Conservation (phyloP, 53 echinoderm and acorn worm genomes). For the Crossaster papposus region DNA sequence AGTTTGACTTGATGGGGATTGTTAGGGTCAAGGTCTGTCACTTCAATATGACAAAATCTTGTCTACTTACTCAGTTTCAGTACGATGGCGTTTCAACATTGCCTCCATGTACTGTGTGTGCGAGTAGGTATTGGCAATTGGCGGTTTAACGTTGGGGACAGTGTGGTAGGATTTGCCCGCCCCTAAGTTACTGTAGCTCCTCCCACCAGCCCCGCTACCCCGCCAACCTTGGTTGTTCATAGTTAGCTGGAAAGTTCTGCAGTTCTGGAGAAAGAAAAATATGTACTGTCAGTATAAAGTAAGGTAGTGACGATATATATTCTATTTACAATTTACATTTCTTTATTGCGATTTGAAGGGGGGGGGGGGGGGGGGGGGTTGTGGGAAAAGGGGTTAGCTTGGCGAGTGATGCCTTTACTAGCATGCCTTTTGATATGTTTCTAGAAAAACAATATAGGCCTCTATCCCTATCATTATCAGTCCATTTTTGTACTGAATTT, state of each 20-base stretch:
- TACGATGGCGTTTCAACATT: conserved; percentile 48
- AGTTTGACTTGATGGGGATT: too few relatives aligned
- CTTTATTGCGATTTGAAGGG: too few relatives aligned
- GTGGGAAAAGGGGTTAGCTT: too few relatives aligned
- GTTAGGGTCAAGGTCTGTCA: background rate
- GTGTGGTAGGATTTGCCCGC: conserved; percentile 14
- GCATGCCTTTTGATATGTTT: too few relatives aligned
- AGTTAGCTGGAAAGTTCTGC: background rate
- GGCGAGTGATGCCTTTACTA: too few relatives aligned
- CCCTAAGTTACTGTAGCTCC: background rate
- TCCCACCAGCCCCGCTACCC: background rate
- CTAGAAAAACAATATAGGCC: too few relatives aligned
- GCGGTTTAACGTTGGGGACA: background rate
- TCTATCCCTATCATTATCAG: too few relatives aligned
- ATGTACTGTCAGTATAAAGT: too few relatives aligned
- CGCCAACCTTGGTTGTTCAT: conserved; percentile 34
- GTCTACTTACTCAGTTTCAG: conserved; percentile 36
- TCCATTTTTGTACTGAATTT: too few relatives aligned
- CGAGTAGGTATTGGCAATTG: background rate
- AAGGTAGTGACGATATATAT: too few relatives aligned
- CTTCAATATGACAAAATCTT: background rate
- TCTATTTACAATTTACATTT: too few relatives aligned
- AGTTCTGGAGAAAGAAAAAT: background rate
- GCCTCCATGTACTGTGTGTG: conserved; percentile 45
- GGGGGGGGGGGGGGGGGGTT: too few relatives aligned